Evolutionary conservation across 2,113 vertebrate genomes (phyloP).

Genomic region (Stercorarius parasiticus): DNA sequence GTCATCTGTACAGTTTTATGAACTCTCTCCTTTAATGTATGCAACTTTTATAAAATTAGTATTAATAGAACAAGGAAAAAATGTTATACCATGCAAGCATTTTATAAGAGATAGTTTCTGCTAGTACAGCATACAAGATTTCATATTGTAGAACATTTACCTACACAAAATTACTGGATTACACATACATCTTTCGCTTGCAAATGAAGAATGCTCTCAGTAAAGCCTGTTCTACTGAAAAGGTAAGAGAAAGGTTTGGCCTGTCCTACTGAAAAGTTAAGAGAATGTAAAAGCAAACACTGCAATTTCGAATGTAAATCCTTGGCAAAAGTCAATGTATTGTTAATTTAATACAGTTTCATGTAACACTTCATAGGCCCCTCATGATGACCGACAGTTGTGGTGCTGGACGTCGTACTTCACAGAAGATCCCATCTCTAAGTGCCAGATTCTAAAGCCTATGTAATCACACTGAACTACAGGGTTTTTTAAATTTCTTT

Average conservation of each 20-base stretch:
- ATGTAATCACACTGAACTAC: background rate
- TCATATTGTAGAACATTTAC: background rate
- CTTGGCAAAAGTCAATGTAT: background rate
- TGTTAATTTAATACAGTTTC: background rate
- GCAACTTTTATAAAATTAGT: background rate
- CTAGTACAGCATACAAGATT: background rate
- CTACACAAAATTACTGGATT: background rate
- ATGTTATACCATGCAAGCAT: background rate
- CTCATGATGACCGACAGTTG: accelerated
- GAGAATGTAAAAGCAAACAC: background rate
- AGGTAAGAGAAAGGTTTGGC: background rate
- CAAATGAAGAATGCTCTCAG: background rate
- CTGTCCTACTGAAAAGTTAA: background rate
- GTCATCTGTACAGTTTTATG: background rate
- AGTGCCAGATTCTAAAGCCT: background rate
- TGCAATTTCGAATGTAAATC: background rate
- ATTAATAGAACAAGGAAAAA: background rate
- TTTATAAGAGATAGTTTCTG: background rate
- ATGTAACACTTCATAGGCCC: background rate
- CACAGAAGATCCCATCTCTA: background rate
- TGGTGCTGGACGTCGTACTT: background rate
- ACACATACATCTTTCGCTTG: background rate
- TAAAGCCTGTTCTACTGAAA: background rate
- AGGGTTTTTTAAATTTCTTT: background rate
- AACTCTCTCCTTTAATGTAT: background rate